A percentile compares a stretch with the other conserved stretches of the same genome.
Evolutionary conservation across 2,113 vertebrate genomes (phyloP).

Genomic region (Empidonax traillii): DNA sequence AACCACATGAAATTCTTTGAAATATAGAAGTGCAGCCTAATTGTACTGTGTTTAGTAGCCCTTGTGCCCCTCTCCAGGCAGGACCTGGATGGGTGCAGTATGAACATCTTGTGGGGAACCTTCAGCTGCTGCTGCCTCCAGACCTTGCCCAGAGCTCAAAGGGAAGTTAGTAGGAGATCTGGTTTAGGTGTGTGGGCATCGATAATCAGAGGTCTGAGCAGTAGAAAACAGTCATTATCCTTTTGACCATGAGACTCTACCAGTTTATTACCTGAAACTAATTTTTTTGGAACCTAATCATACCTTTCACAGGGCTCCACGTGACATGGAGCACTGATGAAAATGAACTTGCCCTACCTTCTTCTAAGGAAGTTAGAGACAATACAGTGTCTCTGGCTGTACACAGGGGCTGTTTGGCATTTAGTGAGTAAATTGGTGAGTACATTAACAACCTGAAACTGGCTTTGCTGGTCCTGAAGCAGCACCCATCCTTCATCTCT

Average conservation of each 20-base stretch:
- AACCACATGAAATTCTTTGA: background rate
- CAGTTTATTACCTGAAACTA: background rate
- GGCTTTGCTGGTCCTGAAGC: background rate
- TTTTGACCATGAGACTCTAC: background rate
- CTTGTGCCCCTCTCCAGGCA: background rate
- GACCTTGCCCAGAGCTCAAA: background rate
- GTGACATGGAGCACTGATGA: background rate
- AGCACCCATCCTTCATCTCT: background rate
- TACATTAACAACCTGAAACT: background rate
- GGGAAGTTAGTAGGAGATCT: background rate
- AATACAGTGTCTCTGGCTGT: background rate
- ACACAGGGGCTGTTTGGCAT: background rate
- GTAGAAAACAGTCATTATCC: background rate
- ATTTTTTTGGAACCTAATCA: background rate
- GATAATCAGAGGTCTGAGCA: background rate
- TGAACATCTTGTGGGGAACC: accelerated
- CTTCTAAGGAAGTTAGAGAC: background rate
- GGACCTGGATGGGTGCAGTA: background rate
- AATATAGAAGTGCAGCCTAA: background rate
- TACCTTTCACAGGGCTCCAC: background rate
- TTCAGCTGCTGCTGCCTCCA: background rate
- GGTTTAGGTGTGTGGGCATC: background rate
- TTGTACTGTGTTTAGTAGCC: background rate
- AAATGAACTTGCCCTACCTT: background rate
- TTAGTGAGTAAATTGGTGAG: background rate